Evolutionary conservation across 2,113 vertebrate species (phyloP).

Genomic region (Patagioenas fasciata): DNA sequence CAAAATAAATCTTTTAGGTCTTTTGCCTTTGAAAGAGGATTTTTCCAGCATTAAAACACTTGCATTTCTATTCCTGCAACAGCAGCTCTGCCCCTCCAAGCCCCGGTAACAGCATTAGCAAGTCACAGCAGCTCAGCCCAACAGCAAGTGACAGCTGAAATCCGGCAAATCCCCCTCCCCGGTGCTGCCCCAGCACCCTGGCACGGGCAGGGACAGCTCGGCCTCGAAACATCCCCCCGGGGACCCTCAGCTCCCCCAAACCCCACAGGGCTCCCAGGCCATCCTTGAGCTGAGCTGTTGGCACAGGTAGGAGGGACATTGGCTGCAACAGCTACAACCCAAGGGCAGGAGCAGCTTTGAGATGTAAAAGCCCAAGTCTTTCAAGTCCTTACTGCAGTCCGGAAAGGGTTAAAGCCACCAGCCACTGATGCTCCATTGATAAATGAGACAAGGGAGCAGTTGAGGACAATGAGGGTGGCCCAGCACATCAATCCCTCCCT

Average conservation of each 20-base stretch:
- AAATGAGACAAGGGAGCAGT: neutral
- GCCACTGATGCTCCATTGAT: conserved; percentile 22
- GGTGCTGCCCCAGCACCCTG: neutral
- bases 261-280: accelerated
- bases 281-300: neutral
- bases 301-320: neutral
- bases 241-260: neutral
- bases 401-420: conserved; percentile 10
- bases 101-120: conserved; percentile 32
- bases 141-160: conserved; percentile 54
- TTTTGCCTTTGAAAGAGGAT: neutral
- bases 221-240: neutral
- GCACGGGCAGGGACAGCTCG: neutral
- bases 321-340: neutral
- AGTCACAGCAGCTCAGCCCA: conserved; percentile 51
- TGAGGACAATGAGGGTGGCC: conserved; percentile 17
- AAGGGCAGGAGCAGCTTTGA: neutral
- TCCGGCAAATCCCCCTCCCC: neutral
- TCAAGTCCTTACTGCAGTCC: neutral
- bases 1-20: neutral
- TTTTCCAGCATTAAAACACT: neutral
- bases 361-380: neutral
- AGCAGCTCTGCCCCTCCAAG: conserved; percentile 4
- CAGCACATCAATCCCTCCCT: conserved; percentile 27
- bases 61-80: neutral